Evolutionary conservation across 2,113 vertebrate genomes (phyloP), one percentile per base, ranked within the genome.

Genomic region (Microcebus lehilahytsara): DNA sequence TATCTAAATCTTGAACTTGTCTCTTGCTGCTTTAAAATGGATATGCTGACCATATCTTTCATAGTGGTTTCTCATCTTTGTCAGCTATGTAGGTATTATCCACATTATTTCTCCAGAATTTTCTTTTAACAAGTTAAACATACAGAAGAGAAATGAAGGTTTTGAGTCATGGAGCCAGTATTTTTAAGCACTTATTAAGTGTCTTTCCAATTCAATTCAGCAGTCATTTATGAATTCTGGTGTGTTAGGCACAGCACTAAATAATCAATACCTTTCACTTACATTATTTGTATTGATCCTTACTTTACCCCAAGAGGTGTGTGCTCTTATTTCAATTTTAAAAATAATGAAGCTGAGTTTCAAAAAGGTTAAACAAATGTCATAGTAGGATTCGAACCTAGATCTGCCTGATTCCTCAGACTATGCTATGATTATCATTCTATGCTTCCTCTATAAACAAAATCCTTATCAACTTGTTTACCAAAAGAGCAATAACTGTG

Each of bases 281-380:
- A 66, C 2, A n/a, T 75, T 58, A n/a, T 64, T 90, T 92, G 34
- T 95, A 16, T 90, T 88, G 58, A 92, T 87, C 37, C n/a, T 90
- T 22, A 58, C 79, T 93, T 91, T 22, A 72, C 40, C 80, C 23
- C 37, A 78, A 69, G 3, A 58, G 0, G 13, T 71, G 6, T 6
- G 3, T 87, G 62, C 93, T 85, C 77, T 91, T 77, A 85, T 69
- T 95, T 88, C 79, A 95, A 64, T 83, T 87, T 96, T 72, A 30
- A 91, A 91, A 89, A 87, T 93, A 95, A 85, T 62, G 34, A 95
- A 71, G n/a, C 30, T 75, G 49, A 85, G 11, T 4, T 58, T 95
- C 66, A 67, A 64, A 85, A 78, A 46, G n/a, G 0, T 60, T 83
- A 77, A 62, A 51, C 67, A 92, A 67, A 22, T 71, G 23, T 92